Percentiles rank a stretch among this genome's conserved stretches.
Conservation (phyloP, 2,888 invertebrate genomes). For the Agonopterix heracliana region DNA sequence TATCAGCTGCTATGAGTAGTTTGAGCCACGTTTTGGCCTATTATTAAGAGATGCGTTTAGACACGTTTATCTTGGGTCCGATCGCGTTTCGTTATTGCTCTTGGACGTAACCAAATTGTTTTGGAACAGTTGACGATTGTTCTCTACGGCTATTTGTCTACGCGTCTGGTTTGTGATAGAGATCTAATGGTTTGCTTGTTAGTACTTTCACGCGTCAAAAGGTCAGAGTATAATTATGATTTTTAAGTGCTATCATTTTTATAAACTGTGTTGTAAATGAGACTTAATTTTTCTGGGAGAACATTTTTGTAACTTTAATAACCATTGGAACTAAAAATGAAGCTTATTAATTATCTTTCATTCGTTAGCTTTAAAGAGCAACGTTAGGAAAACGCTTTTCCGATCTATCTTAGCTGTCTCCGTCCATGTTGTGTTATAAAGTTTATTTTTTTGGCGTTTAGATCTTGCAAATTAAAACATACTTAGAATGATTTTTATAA, state of each 20-base stretch:
- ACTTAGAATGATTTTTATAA: not conserved
- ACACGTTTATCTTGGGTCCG: constrained; percentile 46
- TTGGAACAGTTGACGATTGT: constrained; percentile 70
- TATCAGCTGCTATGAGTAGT: constrained; percentile 16
- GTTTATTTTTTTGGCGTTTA: too few species aligned
- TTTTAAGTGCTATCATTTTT: not conserved
- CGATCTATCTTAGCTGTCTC: too few species aligned
- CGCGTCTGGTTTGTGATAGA: constrained; percentile 49
- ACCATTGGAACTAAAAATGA: too few species aligned
- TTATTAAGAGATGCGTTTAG: constrained; percentile 69
- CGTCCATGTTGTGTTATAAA: too few species aligned
- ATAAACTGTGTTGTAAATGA: not conserved
- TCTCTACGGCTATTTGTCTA: constrained; percentile 72
- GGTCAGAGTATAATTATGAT: not conserved
- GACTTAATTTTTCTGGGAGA: too few species aligned
- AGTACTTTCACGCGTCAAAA: constrained; percentile 5
- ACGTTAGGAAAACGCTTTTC: too few species aligned
- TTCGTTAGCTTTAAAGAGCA: too few species aligned
- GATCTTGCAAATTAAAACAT: too few species aligned
- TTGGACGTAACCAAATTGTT: constrained; percentile 67
- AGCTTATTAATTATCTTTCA: too few species aligned
- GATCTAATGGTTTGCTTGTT: constrained; percentile 41
- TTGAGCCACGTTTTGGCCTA: constrained; percentile 32
- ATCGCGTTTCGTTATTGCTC: constrained; percentile 69
- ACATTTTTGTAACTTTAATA: too few species aligned